These are phyloP conservation scores for Eurytoma californica DNA, from an alignment of 2,888 invertebrate species.

Conservation along the genomic window DNA sequence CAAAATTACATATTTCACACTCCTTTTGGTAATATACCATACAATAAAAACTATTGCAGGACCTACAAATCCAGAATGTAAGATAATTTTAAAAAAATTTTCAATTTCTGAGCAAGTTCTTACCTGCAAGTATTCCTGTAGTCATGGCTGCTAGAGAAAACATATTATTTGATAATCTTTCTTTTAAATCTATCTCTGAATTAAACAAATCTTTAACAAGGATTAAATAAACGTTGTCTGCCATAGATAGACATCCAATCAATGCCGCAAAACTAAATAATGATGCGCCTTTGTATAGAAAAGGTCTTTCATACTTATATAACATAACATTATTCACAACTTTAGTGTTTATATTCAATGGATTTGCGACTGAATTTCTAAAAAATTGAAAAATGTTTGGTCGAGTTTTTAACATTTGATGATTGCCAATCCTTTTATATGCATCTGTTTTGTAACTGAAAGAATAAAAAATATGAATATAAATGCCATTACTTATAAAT, in stretches of 20 bases:
- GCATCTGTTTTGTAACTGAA: background rate
- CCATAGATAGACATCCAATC: conserved; percentile 45
- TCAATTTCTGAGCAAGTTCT: background rate
- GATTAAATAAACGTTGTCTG: conserved; percentile 47
- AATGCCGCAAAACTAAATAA: conserved; percentile 32
- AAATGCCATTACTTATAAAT: background rate
- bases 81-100: background rate
- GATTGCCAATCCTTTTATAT: background rate
- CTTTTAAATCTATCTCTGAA: background rate
- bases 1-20: conserved; percentile 55
- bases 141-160: conserved; percentile 27
- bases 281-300: conserved; percentile 18
- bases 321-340: conserved; percentile 55
- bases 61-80: conserved; percentile 38
- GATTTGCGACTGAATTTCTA: conserved; percentile 6
- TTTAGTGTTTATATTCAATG: conserved; percentile 43
- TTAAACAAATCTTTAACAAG: conserved; percentile 45
- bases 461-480: background rate
- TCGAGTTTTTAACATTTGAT: background rate
- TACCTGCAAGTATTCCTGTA: conserved; percentile 45
- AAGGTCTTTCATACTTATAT: conserved; percentile 52
- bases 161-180: conserved; percentile 24
- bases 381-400: conserved; percentile 12
- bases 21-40: conserved; percentile 42
- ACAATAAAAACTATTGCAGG: conserved; percentile 31